Conservation (phyloP, 2,888 invertebrate genomes). For the Xanthorhoe spadicearia region DNA sequence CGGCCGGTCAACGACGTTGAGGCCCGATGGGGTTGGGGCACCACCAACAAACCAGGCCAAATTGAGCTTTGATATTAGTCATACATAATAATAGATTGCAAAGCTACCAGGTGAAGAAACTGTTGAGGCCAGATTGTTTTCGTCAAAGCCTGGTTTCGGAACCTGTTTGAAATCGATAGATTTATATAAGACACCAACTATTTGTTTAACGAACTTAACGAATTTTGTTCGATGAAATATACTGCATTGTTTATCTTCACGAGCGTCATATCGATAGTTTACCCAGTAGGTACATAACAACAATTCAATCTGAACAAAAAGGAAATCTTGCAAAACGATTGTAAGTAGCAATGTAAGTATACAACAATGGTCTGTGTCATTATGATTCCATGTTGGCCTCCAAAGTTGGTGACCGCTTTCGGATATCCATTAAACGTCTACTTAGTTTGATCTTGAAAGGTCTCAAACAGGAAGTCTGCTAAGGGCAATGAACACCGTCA, state of each 20-base stretch:
- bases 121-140: conserved; percentile 32
- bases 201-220: background rate
- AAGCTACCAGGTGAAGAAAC: conserved; percentile 39
- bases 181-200: conserved; percentile 20
- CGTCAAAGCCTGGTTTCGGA: conserved; percentile 23
- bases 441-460: conserved; percentile 57
- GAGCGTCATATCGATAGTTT: background rate
- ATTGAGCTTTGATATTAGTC: conserved; percentile 47
- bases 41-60: conserved; percentile 49
- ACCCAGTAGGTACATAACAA: background rate
- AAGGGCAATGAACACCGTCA: conserved; percentile 69
- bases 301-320: conserved; percentile 3
- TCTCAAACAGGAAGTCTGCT: conserved; percentile 63
- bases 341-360: conserved; percentile 24
- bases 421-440: conserved; percentile 52
- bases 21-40: conserved; percentile 73
- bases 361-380: conserved; percentile 27
- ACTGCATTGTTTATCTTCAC: background rate
- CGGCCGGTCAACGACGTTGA: conserved; percentile 75
- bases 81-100: conserved; percentile 45
- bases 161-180: conserved; percentile 27
- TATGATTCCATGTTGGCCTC: conserved; percentile 33
- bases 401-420: conserved; percentile 41
- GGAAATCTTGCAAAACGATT: conserved; percentile 22
- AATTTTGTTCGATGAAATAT: background rate